A percentile compares a stretch with the other conserved stretches of the same genome.
Evolutionary conservation across 2,113 vertebrate genomes (phyloP).

Genomic region (Micronycteris hirsuta): DNA sequence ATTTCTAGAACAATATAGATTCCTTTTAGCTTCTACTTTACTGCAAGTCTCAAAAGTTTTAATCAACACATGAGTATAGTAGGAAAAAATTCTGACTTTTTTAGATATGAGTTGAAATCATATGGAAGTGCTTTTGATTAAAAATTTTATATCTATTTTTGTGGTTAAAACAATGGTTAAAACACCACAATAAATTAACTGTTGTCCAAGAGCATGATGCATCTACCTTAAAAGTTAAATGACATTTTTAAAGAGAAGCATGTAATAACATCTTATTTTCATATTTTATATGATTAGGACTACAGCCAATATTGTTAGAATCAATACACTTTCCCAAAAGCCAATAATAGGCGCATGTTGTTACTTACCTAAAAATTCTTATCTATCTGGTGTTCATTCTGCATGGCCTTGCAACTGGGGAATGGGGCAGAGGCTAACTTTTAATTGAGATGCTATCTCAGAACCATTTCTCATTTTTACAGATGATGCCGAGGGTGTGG

Average conservation of each 20-base stretch:
- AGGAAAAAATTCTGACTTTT: neutral
- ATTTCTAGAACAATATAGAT: neutral
- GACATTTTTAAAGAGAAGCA: neutral
- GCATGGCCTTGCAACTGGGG: neutral
- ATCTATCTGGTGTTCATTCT: neutral
- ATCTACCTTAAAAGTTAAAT: neutral
- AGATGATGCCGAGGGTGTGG: neutral
- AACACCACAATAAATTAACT: neutral
- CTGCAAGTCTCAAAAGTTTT: neutral
- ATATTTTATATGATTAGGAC: neutral
- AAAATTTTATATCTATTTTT: neutral
- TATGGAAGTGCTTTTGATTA: neutral
- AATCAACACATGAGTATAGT: neutral
- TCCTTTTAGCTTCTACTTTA: neutral
- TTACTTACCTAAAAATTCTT: neutral
- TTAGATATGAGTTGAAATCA: slow-evolving; percentile 15
- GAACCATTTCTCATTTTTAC: neutral
- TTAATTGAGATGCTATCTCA: neutral
- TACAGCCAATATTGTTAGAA: neutral
- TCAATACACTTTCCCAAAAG: neutral
- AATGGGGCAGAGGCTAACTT: no score
- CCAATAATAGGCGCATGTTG: neutral
- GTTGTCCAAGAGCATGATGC: neutral
- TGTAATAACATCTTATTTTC: neutral
- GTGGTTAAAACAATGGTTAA: neutral